Evolutionary conservation across 2,797 vertebrate species (phyloP), one percentile per base, ranked within the genome.

Genomic region (Enteromius unitaeniatus): DNA sequence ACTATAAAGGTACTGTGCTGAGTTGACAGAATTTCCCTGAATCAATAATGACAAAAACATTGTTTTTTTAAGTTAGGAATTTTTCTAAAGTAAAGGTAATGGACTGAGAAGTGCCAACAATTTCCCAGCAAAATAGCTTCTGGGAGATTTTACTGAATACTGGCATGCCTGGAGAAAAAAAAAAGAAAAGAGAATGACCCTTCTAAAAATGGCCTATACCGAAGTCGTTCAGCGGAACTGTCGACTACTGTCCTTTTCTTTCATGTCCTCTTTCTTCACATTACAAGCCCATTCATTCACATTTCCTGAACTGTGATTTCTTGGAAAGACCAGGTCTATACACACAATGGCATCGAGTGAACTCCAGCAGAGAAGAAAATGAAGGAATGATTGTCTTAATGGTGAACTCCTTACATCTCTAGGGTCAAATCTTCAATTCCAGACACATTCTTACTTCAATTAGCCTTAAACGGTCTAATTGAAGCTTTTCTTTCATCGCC

Each of bases 311-410:
- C 80, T 47, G 53, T 73, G 53, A 62, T 81, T 73, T 81, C 26
- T 47, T 6, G 37, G 26, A 53, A 75, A 67, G 5, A 28, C 34
- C 67, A 58, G 79, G 51, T 72, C 67, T 81, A 72, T 47, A 1
- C n/a, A 67, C 15, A 68, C 49, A 55, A 68, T 45, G 40, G n/a
- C 10, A 76, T 64, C 4, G 1, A 53, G 17, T 2, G 6, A 45
- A 55, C 62, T 37, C 72, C 19, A 1, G 51, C 49, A 23, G 62
- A 68, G 62, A 76, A 68, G 60, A 68, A 77, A 77, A 83, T 77
- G 7, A 68, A 67, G 37, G 49, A 23, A 23, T 68, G 73, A 83
- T 83, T 83, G 62, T 83, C 74, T 79, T 79, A 68, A 79, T 79
- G 19, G 76, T 31, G 26, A 42, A 31, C 60, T 53, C 31, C 23